Conservation (phyloP, 2,113 vertebrate species). For the Osmerus eperlanus region DNA sequence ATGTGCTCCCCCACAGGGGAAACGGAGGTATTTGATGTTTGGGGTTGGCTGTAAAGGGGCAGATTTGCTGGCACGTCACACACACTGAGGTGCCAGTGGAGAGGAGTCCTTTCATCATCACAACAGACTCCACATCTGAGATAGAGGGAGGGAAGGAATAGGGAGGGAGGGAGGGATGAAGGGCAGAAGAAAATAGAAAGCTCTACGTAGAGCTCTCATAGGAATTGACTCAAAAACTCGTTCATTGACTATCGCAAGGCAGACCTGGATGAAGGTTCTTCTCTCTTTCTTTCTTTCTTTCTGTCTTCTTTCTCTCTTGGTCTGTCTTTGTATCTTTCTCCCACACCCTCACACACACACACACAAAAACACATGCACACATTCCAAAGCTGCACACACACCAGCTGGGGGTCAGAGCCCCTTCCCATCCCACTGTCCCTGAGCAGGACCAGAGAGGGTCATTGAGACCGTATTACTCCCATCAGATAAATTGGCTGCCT, state of each 20-base stretch:
- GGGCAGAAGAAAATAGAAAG: conserved; percentile 9
- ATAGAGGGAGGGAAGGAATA: neutral
- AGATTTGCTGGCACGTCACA: conserved; percentile 30
- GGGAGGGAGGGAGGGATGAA: conserved; percentile 8
- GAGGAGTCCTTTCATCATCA: conserved; percentile 48
- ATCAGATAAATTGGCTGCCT: conserved; percentile 37
- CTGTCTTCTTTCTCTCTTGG: conserved; percentile 21
- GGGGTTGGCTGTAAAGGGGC: conserved; percentile 12
- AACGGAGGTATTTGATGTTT: conserved; percentile 34
- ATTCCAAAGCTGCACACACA: neutral
- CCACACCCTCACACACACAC: conserved; percentile 13
- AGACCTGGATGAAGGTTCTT: neutral
- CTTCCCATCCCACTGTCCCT: conserved; percentile 33
- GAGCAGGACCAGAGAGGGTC: conserved; percentile 22
- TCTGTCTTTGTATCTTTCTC: too few relatives aligned
- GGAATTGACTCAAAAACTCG: conserved; percentile 9
- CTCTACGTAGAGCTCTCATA: conserved; percentile 25
- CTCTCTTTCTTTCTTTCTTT: conserved; percentile 13
- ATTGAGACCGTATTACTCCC: conserved; percentile 5
- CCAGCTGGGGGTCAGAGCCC: conserved; percentile 16
- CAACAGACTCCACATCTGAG: conserved; percentile 36
- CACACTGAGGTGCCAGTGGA: conserved; percentile 22
- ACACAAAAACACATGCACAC: neutral
- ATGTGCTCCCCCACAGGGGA: conserved; percentile 24
- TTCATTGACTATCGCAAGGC: too few relatives aligned